Evolutionary conservation across 2,888 invertebrate species (phyloP), one percentile per base, ranked within the genome.

Genomic region (Parapristionchus giblindavisi): DNA sequence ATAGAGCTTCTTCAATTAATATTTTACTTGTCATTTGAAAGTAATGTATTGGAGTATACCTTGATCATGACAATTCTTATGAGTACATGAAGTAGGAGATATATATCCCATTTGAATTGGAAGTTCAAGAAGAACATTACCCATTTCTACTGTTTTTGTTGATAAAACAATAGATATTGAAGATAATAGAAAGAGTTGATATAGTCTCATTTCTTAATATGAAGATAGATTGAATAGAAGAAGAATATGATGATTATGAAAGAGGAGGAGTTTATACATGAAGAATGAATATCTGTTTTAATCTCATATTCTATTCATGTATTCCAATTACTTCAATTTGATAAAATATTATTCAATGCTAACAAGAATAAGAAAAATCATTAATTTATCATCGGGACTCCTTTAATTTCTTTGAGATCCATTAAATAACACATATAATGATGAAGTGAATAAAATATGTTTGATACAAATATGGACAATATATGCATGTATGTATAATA

Each of bases 81-180:
- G 43, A 0, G 74, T 76, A 76, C 80, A 80, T 4, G 75, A 73
- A 51, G 77, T 78, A 6, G 80, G 79, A n/a, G 76, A 79, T 48
- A 80, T 38, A 58, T 78, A 80, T n/a, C 78, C 77, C 36, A 80
- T 48, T 29, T 71, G 68, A 32, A 80, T 51, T 14, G 80, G 80
- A 63, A 78, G 76, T 24, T 68, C 54, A 0, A 80, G n/a, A 8
- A 68, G 5, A 27, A 36, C 34, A 27, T 68, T 52, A 4, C 68
- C 68, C 68, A 68, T 68, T 24, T 68, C 68, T 11, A 68, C 52
- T 3, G 36, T 68, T 24, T 40, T 32, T 3, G 63, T 21, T 14
- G 43, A 65, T 29, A 65, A 17, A n/a, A n/a, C n/a, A n/a, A n/a
- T n/a, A n/a, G n/a, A n/a, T n/a, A n/a, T n/a, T n/a, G n/a, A n/a